Conservation (phyloP, 2,113 vertebrate genomes). For the Lagenorhynchus albirostris region DNA sequence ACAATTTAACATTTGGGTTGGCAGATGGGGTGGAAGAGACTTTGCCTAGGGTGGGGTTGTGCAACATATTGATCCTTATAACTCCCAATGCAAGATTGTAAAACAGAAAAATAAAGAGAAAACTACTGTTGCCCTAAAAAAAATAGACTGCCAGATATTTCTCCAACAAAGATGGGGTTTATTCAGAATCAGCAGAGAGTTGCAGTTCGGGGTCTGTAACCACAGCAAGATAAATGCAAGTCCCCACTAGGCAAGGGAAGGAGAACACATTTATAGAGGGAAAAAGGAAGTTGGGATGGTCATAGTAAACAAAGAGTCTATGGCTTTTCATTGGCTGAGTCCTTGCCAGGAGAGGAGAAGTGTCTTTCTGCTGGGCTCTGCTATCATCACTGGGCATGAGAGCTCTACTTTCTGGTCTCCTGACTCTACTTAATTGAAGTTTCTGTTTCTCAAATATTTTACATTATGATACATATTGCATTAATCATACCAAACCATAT, state of each 20-base stretch:
- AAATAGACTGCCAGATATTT: background rate
- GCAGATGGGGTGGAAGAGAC: constrained; percentile 44
- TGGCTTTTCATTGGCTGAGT: background rate
- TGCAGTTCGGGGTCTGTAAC: background rate
- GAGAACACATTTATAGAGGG: background rate
- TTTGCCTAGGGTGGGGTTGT: background rate
- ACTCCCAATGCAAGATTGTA: background rate
- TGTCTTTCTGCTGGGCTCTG: background rate
- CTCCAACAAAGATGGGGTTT: background rate
- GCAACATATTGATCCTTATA: background rate
- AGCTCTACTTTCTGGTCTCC: background rate
- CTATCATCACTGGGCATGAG: background rate
- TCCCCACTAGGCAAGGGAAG: background rate
- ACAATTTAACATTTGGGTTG: constrained; percentile 51
- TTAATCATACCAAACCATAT: background rate
- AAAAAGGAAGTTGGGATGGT: background rate
- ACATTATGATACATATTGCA: background rate
- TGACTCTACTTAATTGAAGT: background rate
- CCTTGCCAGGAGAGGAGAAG: background rate
- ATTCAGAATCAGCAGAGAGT: background rate
- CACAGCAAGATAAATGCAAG: background rate
- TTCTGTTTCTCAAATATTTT: background rate
- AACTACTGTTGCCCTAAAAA: background rate
- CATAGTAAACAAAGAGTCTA: background rate
- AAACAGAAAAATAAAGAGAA: background rate